Percentiles rank a stretch among this genome's conserved stretches.
Evolutionary conservation across 2,797 vertebrate genomes (phyloP).

Genomic region (Artibeus lituratus): DNA sequence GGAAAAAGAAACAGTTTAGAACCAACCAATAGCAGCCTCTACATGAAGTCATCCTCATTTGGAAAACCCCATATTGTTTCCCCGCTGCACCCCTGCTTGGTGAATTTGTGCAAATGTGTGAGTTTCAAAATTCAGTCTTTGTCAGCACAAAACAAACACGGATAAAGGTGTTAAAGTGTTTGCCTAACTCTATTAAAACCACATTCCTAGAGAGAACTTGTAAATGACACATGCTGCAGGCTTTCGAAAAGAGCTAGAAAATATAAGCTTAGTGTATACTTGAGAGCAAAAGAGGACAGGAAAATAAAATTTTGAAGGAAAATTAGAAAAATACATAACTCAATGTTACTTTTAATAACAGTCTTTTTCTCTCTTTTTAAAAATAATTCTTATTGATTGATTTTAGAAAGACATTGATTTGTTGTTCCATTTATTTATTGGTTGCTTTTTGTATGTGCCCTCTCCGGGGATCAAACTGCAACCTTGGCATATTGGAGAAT

Average conservation of each 20-base stretch:
- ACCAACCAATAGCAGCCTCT: neutral
- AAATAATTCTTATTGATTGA: neutral
- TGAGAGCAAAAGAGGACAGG: neutral
- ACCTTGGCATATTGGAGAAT: neutral
- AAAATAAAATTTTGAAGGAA: neutral
- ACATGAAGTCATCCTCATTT: neutral
- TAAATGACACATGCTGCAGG: neutral
- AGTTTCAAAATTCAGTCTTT: neutral
- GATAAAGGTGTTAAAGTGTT: neutral
- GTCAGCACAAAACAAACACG: neutral
- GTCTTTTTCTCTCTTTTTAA: neutral
- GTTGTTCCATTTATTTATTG: neutral
- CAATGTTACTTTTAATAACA: neutral
- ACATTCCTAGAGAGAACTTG: neutral
- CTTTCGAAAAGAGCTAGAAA: neutral
- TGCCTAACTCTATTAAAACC: neutral
- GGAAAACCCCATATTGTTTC: neutral
- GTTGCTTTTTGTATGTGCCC: neutral
- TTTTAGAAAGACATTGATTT: neutral
- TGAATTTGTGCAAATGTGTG: neutral
- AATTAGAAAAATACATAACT: neutral
- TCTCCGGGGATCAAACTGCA: neutral
- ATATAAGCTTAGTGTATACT: neutral
- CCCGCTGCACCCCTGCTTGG: accelerated
- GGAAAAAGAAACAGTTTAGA: constrained; percentile 22